Conservation (phyloP, 2,888 invertebrate species). For the Ennomos fuscantarius region DNA sequence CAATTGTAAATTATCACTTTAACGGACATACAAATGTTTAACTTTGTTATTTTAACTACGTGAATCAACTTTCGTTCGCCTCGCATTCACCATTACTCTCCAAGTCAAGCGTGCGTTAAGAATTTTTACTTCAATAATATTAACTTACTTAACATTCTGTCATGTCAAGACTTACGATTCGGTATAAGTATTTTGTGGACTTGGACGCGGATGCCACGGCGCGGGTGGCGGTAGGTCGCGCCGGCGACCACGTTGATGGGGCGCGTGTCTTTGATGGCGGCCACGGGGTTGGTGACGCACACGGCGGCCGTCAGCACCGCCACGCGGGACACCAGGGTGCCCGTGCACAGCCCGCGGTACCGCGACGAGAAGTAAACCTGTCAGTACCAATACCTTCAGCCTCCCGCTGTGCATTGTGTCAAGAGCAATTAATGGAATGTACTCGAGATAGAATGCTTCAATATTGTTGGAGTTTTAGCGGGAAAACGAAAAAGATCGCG, state of each 20-base stretch:
- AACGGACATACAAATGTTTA: no score
- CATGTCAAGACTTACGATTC: conserved; percentile 56
- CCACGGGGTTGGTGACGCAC: conserved; percentile 60
- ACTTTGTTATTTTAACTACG: no score
- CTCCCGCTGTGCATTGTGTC: conserved; percentile 28
- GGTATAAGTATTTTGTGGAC: conserved; percentile 68
- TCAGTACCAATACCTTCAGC: not conserved
- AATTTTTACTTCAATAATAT: no score
- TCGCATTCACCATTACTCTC: no score
- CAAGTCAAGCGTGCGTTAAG: no score
- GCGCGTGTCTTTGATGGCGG: conserved; percentile 47
- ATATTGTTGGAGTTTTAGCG: no score
- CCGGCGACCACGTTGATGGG: conserved; percentile 67
- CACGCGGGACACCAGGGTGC: conserved; percentile 61
- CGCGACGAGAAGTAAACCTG: conserved; percentile 69
- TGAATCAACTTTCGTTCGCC: no score
- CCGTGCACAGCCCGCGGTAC: conserved; percentile 69
- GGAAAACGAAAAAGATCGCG: no score
- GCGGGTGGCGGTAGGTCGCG: conserved; percentile 64
- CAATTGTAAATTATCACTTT: no score
- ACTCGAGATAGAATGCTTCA: not conserved
- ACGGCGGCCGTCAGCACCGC: conserved; percentile 70
- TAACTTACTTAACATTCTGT: not conserved
- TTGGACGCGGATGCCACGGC: conserved; percentile 71
- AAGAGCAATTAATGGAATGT: not conserved